A percentile compares a stretch with the other conserved stretches of the same genome.
phyloP scores from a whole-genome alignment of 2,888 invertebrate species.

The Amphipyra tragopoginis region DNA sequence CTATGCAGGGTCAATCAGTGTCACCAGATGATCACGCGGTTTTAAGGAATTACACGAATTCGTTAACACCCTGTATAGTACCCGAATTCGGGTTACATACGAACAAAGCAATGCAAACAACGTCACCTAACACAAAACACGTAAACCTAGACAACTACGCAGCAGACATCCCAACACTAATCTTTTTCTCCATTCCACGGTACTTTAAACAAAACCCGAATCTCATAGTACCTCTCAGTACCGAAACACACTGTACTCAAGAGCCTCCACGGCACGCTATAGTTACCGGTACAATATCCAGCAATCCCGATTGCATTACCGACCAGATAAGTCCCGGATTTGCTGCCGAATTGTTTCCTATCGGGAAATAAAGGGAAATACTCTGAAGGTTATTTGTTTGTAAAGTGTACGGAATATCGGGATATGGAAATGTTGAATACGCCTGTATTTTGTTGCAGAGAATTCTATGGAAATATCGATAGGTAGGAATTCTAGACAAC shows the following conservation, averaged over 20 bases:
- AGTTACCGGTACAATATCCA: constrained; percentile 13
- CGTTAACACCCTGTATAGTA: too few species aligned
- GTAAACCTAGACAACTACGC: too few species aligned
- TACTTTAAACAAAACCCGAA: neutral
- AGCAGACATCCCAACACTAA: neutral
- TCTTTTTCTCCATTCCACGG: neutral
- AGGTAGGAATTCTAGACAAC: too few species aligned
- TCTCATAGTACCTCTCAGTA: neutral
- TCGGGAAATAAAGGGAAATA: constrained; percentile 50
- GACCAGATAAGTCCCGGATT: constrained; percentile 37
- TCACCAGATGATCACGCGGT: too few species aligned
- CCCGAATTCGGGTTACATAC: too few species aligned
- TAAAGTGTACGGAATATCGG: constrained; percentile 21
- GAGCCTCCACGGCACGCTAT: neutral
- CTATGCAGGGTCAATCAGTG: too few species aligned
- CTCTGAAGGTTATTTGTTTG: constrained; percentile 35
- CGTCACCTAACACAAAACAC: too few species aligned
- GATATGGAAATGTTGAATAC: constrained; percentile 16
- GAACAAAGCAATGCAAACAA: too few species aligned
- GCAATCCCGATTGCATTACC: constrained; percentile 45
- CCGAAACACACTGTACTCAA: neutral
- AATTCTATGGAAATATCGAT: too few species aligned
- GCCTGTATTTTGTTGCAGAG: neutral
- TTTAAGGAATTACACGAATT: too few species aligned
- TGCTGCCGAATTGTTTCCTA: constrained; percentile 46